Conservation (phyloP, 92 coral and sea anemone species). For the Phenganax stokvisi region DNA sequence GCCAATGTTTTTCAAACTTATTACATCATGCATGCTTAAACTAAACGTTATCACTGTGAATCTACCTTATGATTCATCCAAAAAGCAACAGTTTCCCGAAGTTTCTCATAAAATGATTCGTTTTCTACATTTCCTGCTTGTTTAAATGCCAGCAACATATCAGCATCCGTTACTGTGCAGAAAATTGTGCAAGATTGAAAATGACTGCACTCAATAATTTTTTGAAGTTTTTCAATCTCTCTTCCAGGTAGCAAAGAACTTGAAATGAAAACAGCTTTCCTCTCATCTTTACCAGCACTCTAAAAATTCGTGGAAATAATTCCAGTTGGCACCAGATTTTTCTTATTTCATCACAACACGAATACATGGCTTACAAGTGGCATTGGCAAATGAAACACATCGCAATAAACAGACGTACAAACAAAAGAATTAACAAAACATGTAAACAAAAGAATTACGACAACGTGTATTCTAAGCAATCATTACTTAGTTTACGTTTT, state of each 20-base stretch:
- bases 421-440: no score
- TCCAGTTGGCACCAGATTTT: no score
- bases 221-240: slow-evolving; percentile 54
- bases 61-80: slow-evolving; percentile 96
- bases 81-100: slow-evolving; percentile 65
- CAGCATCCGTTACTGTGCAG: slow-evolving; percentile 68
- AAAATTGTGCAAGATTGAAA: slow-evolving; percentile 84
- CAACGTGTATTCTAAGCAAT: no score
- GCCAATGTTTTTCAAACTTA: no score
- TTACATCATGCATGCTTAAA: no score
- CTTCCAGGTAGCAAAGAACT: slow-evolving; percentile 76
- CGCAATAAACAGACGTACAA: no score
- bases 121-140: slow-evolving; percentile 48
- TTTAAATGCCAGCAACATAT: slow-evolving; percentile 62
- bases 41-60: neutral
- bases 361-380: no score
- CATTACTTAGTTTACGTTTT: no score
- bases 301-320: slow-evolving; percentile 6
- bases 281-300: slow-evolving; percentile 88
- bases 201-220: slow-evolving; percentile 77
- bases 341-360: no score
- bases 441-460: no score
- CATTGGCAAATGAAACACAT: no score
- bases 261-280: slow-evolving; percentile 81
- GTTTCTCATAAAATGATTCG: slow-evolving; percentile 69